These are phyloP conservation scores for Ammodytes dubius DNA, from an alignment of 2,113 vertebrate genomes.

Conservation along the genomic window DNA sequence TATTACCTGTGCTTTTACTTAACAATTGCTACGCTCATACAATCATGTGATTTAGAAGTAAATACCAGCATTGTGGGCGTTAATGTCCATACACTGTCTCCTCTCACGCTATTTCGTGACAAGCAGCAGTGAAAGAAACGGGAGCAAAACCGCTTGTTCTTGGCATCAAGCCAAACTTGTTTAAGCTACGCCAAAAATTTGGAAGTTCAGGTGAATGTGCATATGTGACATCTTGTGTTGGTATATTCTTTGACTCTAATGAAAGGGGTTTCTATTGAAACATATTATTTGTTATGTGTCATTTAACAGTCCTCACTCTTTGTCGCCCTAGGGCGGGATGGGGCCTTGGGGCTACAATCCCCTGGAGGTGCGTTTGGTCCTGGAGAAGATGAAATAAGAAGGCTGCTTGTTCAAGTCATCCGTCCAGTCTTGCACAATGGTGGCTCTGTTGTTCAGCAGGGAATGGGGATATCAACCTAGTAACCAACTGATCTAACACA, in stretches of 20 bases:
- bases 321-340: conserved; percentile 83
- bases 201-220: neutral
- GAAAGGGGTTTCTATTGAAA: neutral
- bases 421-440: neutral
- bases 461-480: neutral
- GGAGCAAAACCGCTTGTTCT: neutral
- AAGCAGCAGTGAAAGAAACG: neutral
- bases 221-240: neutral
- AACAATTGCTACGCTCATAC: neutral
- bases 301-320: conserved; percentile 21
- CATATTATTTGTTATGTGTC: neutral
- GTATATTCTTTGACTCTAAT: neutral
- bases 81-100: neutral
- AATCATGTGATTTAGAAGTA: neutral
- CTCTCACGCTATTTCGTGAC: neutral
- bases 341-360: conserved; percentile 92
- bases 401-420: neutral
- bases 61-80: neutral
- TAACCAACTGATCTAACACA: conserved; percentile 11
- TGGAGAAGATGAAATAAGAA: conserved; percentile 86
- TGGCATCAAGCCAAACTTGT: conserved; percentile 5
- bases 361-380: conserved; percentile 86
- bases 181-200: neutral
- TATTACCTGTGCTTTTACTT: neutral
- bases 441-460: neutral